Conservation (phyloP, 2,888 invertebrate genomes). For the Sericinus montela region DNA sequence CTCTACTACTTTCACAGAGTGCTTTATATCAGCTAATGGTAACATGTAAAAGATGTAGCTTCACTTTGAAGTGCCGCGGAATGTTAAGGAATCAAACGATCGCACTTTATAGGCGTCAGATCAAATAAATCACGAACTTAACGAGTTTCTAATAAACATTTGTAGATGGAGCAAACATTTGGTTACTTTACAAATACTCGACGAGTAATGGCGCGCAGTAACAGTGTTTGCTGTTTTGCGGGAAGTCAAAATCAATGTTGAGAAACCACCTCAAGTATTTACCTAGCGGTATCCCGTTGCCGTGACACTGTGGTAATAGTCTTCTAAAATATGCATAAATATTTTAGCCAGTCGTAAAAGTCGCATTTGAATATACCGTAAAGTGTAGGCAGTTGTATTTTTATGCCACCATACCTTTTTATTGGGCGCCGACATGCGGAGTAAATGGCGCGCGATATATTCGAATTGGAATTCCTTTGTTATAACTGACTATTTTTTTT, state of each 20-base stretch:
- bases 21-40: conserved; percentile 2
- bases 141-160: conserved; percentile 68
- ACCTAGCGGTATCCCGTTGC: conserved; percentile 50
- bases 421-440: conserved; percentile 55
- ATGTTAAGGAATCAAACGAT: conserved; percentile 52
- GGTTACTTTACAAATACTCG: conserved; percentile 72
- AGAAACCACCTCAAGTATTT: conserved; percentile 53
- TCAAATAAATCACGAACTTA: conserved; percentile 67
- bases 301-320: conserved; percentile 46
- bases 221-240: conserved; percentile 58
- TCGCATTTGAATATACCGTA: conserved; percentile 37
- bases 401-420: conserved; percentile 38
- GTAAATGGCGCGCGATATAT: conserved; percentile 33
- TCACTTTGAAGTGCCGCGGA: conserved; percentile 43
- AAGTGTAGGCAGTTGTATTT: conserved; percentile 34
- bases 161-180: conserved; percentile 52
- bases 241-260: conserved; percentile 53
- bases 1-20: conserved; percentile 1
- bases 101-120: conserved; percentile 47
- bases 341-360: conserved; percentile 49
- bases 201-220: conserved; percentile 66
- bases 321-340: conserved; percentile 60
- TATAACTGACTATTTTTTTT: not conserved
- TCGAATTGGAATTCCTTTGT: not conserved
- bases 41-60: conserved; percentile 3